Conservation (phyloP, 1,140 invertebrate genomes). For the Andrena cerasifolii region DNA sequence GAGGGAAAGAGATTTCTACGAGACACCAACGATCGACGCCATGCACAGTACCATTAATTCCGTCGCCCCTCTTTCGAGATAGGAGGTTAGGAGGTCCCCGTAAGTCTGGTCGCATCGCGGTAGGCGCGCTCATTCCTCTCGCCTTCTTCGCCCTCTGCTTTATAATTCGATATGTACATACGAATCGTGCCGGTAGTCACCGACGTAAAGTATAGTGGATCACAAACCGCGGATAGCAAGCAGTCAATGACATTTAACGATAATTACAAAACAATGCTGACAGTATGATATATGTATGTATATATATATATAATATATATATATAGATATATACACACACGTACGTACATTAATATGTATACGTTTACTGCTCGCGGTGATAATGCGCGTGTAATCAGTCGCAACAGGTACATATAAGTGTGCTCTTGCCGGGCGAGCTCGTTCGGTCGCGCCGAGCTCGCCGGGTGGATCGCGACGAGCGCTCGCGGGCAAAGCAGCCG, state of each 20-base stretch:
- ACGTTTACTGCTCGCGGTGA: conserved; percentile 37
- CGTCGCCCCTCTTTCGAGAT: too few relatives aligned
- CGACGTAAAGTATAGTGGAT: conserved; percentile 42
- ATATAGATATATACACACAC: conserved; percentile 13
- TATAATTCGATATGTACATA: conserved; percentile 64
- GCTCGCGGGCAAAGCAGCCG: conserved; percentile 1
- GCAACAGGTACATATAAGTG: conserved; percentile 64
- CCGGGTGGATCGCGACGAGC: conserved; percentile 4
- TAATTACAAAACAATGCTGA: conserved; percentile 61
- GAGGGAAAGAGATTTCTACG: not conserved
- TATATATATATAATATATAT: conserved; percentile 41
- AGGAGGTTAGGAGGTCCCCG: too few relatives aligned
- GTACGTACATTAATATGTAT: conserved; percentile 46
- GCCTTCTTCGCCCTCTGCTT: not conserved
- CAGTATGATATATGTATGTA: conserved; percentile 55
- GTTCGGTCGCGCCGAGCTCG: conserved; percentile 34
- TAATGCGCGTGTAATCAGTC: conserved; percentile 53
- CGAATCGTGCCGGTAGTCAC: too few relatives aligned
- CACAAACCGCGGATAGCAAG: conserved; percentile 57
- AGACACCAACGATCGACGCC: not conserved
- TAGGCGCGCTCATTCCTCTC: not conserved
- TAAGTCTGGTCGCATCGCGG: not conserved
- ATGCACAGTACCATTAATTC: too few relatives aligned
- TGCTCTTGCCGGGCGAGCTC: conserved; percentile 18
- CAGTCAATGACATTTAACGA: conserved; percentile 64